Percentiles rank a stretch among this genome's conserved stretches.
These are phyloP conservation scores for Diabrotica virgifera DNA, from an alignment of 1,140 invertebrate species.

Conservation along the genomic window DNA sequence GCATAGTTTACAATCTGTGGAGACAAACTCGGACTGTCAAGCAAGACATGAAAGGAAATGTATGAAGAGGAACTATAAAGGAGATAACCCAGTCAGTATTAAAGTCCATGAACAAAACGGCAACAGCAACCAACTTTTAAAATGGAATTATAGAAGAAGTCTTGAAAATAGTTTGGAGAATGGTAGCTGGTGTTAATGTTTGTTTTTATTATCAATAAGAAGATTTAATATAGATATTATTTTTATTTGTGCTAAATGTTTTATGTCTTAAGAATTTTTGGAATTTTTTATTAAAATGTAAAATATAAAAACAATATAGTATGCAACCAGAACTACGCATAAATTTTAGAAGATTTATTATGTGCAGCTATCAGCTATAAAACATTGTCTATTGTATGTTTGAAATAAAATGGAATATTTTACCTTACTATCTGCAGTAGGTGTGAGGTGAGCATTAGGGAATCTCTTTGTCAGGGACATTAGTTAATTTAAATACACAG, in stretches of 20 bases:
- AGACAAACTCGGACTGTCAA: slow-evolving; percentile 42
- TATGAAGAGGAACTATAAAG: slow-evolving; percentile 56
- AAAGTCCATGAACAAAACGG: slow-evolving; percentile 22
- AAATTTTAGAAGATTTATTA: too few relatives aligned
- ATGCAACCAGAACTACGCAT: too few relatives aligned
- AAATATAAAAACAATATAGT: too few relatives aligned
- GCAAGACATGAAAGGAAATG: slow-evolving; percentile 35
- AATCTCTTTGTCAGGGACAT: too few relatives aligned
- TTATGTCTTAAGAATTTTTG: too few relatives aligned
- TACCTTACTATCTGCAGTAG: too few relatives aligned
- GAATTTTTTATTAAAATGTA: too few relatives aligned
- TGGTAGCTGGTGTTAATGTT: slow-evolving; percentile 36
- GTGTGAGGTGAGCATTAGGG: too few relatives aligned
- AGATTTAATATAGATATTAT: background rate
- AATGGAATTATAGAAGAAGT: slow-evolving; percentile 30
- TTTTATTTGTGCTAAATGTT: background rate
- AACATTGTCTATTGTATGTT: too few relatives aligned
- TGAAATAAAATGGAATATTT: too few relatives aligned
- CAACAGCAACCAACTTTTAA: slow-evolving; percentile 27
- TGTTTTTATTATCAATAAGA: background rate
- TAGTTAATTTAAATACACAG: too few relatives aligned
- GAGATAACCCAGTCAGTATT: slow-evolving; percentile 49
- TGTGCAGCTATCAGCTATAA: too few relatives aligned
- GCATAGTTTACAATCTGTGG: slow-evolving; percentile 74
- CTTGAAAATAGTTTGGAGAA: slow-evolving; percentile 32